Percentiles rank a stretch among this genome's conserved stretches.
These are phyloP conservation scores for Coleophora flavipennella DNA, from an alignment of 2,888 invertebrate species.

Conservation along the genomic window DNA sequence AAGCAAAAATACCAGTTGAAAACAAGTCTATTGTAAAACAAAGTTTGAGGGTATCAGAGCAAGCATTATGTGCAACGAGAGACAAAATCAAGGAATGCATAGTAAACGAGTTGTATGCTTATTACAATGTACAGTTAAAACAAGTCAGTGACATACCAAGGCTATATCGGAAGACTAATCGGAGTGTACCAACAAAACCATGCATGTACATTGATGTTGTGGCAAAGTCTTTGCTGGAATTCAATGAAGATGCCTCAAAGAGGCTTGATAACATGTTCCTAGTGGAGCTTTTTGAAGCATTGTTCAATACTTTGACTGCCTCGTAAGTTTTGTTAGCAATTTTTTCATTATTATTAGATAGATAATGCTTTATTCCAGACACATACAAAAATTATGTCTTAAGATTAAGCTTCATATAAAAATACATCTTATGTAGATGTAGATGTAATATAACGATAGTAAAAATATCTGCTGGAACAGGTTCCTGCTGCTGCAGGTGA, in stretches of 20 bases:
- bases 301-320: constrained; percentile 66
- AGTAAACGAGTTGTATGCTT: constrained; percentile 49
- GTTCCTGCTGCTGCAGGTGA: no score
- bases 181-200: constrained; percentile 85
- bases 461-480: no score
- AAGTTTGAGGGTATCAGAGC: constrained; percentile 42
- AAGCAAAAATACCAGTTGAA: constrained; percentile 33
- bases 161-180: constrained; percentile 91
- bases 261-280: constrained; percentile 47
- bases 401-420: no score
- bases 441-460: no score
- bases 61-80: constrained; percentile 32
- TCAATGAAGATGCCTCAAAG: constrained; percentile 61
- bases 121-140: constrained; percentile 75
- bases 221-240: constrained; percentile 72
- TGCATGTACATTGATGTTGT: constrained; percentile 84
- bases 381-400: no score
- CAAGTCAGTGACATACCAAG: constrained; percentile 95
- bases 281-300: constrained; percentile 39
- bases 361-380: no score
- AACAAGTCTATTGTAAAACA: constrained; percentile 35
- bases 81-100: constrained; percentile 48
- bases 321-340: constrained; percentile 62
- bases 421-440: no score
- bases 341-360: no score